Evolutionary conservation across 2,888 invertebrate species (phyloP).

Genomic region (Branchipolynoe longqiensis): DNA sequence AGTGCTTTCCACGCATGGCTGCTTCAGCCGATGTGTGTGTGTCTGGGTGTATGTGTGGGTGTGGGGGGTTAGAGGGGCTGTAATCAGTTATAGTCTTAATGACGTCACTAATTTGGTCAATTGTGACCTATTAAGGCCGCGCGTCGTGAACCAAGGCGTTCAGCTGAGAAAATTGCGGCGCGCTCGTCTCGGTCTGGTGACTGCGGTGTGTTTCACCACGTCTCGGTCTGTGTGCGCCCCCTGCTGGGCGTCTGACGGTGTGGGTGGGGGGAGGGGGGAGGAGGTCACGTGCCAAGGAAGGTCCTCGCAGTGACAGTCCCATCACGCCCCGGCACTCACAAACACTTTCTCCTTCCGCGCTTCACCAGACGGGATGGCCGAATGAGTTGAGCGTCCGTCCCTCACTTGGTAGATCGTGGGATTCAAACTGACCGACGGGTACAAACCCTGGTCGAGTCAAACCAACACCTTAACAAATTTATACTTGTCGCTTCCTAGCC

Average conservation of each 20-base stretch:
- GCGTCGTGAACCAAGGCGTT: constrained; percentile 30
- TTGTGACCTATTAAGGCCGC: constrained; percentile 6
- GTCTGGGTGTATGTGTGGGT: not conserved
- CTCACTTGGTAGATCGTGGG: no score
- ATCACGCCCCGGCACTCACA: constrained; percentile 46
- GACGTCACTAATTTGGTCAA: not conserved
- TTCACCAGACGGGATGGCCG: constrained; percentile 3
- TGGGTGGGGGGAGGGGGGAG: not conserved
- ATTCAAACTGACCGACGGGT: no score
- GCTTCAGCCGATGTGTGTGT: no score
- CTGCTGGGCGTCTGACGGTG: not conserved
- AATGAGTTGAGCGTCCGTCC: not conserved
- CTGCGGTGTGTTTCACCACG: not conserved
- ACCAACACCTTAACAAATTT: no score
- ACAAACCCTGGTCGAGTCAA: no score
- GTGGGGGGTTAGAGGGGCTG: not conserved
- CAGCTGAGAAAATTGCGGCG: not conserved
- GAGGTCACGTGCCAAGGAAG: constrained; percentile 40
- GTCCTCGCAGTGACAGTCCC: constrained; percentile 11
- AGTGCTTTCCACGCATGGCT: no score
- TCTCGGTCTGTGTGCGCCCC: not conserved
- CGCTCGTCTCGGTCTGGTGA: constrained; percentile 20
- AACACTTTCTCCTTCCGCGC: not conserved
- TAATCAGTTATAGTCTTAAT: constrained; percentile 42
- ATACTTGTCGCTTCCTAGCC: no score